A percentile compares a stretch with the other conserved stretches of the same genome.
Evolutionary conservation across 2,888 invertebrate species (phyloP).

Genomic region (Dioctria rufipes): DNA sequence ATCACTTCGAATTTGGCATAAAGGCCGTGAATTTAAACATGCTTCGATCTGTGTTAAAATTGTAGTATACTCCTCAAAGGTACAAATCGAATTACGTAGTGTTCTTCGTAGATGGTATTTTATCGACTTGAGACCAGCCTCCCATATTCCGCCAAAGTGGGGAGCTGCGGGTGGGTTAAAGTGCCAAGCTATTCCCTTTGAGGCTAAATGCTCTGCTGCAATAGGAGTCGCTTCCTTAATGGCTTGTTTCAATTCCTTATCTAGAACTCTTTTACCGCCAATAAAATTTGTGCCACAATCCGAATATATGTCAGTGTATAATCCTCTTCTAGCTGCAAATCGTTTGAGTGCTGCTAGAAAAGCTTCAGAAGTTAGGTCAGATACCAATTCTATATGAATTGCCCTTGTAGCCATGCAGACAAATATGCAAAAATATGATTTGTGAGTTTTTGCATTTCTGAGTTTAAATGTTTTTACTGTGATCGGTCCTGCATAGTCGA

Average conservation of each 20-base stretch:
- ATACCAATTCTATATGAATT: neutral
- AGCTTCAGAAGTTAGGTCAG: neutral
- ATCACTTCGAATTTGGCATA: neutral
- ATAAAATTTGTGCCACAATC: conserved; percentile 3
- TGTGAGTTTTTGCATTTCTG: neutral
- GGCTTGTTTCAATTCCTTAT: neutral
- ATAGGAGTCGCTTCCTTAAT: neutral
- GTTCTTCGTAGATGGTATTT: neutral
- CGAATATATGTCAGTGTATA: neutral
- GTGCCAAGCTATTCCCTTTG: neutral
- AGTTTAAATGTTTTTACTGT: neutral
- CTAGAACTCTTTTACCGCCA: neutral
- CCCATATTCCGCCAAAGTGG: neutral
- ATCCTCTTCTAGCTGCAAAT: neutral
- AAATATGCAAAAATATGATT: neutral
- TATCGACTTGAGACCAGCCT: neutral
- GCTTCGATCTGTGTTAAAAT: conserved; percentile 4
- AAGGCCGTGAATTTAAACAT: neutral
- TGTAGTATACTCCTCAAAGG: neutral
- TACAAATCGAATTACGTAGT: neutral
- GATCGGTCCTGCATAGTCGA: conserved; percentile 12
- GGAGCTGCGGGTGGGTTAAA: conserved; percentile 4
- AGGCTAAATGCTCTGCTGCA: neutral
- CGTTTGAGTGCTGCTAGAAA: neutral
- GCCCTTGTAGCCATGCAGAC: conserved; percentile 1